phyloP scores from a whole-genome alignment of 2,888 invertebrate genomes.

The Hoplodrina ambigua region DNA sequence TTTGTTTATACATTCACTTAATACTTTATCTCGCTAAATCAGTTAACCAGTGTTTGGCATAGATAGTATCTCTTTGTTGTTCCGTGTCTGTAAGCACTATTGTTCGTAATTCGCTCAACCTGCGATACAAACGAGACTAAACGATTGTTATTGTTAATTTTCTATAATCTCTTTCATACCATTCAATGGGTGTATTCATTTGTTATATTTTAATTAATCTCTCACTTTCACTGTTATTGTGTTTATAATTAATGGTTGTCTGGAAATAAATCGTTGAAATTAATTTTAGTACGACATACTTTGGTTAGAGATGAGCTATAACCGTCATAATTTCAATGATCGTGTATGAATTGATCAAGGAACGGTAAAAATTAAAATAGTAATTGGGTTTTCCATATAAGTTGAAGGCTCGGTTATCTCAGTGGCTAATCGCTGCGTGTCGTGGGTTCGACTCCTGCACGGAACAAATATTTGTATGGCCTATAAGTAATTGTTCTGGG shows the following conservation, averaged over 20 bases:
- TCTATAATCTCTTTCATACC: slow-evolving; percentile 67
- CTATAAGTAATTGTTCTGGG: no score
- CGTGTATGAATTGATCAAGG: slow-evolving; percentile 8
- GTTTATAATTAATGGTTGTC: slow-evolving; percentile 53
- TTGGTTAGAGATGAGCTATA: slow-evolving; percentile 17
- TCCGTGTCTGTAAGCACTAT: slow-evolving; percentile 67
- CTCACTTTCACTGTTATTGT: slow-evolving; percentile 77
- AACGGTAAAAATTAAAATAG: slow-evolving; percentile 22
- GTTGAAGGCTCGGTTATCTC: no score
- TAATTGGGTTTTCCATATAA: slow-evolving; percentile 30
- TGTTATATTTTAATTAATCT: slow-evolving; percentile 79
- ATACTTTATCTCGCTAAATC: slow-evolving; percentile 52
- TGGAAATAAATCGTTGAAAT: slow-evolving; percentile 47
- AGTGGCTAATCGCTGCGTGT: no score
- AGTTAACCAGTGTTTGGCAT: slow-evolving; percentile 55
- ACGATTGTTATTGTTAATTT: slow-evolving; percentile 70
- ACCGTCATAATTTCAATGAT: slow-evolving; percentile 15
- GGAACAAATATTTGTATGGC: no score
- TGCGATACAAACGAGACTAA: slow-evolving; percentile 64
- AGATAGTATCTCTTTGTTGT: slow-evolving; percentile 69
- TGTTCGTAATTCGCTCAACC: slow-evolving; percentile 76
- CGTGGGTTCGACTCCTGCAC: no score
- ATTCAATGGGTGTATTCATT: slow-evolving; percentile 77
- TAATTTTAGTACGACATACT: slow-evolving; percentile 31
- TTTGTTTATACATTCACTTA: slow-evolving; percentile 41